Evolutionary conservation across 1,140 invertebrate species (phyloP), one percentile per base, ranked within the genome.

Genomic region (Pygmarrhopalites habei): DNA sequence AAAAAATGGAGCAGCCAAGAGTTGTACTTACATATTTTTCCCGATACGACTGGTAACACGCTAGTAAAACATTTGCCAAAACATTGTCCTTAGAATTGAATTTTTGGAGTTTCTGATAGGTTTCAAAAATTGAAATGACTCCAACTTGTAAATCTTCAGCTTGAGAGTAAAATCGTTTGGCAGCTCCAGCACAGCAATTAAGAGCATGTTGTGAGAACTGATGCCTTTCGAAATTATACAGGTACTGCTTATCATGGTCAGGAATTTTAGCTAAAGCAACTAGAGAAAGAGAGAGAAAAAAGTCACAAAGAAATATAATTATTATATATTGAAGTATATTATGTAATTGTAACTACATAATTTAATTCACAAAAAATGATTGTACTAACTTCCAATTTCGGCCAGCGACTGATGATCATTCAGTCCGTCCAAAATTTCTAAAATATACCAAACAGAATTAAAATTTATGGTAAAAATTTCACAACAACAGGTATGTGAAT

Each of bases 391-490:
- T 56, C 86, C 86, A 15, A 95, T 76, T 72, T 90, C 85, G 49
- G 90, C 79, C n/a, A 96, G 77, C 68, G 86, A 84, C 72, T 84
- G 83, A 70, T 87, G 85, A 74, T 96, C 92, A 65, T 86, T 84
- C 17, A 84, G 82, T 71, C 87, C 83, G 62, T 83, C 82, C 15
- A 94, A 75, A 61, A 95, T 82, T 73, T 93, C 85, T 75, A 95
- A 80, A 7, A 35, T 7, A 35, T n/a, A n/a, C n/a, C n/a, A n/a
- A n/a, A n/a, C n/a, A n/a, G n/a, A n/a, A n/a, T n/a, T n/a, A n/a
- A n/a, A n/a, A n/a, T n/a, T n/a, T n/a, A n/a, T n/a, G n/a, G n/a
- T n/a, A n/a, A n/a, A n/a, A n/a, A n/a, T n/a, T n/a, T n/a, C n/a
- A n/a, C n/a, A n/a, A n/a, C n/a, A n/a, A n/a, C n/a, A n/a, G n/a